Evolutionary conservation across 37 sponge, comb jelly and placozoan genomes (phyloP).

Genomic region (Theonella swinhoei): DNA sequence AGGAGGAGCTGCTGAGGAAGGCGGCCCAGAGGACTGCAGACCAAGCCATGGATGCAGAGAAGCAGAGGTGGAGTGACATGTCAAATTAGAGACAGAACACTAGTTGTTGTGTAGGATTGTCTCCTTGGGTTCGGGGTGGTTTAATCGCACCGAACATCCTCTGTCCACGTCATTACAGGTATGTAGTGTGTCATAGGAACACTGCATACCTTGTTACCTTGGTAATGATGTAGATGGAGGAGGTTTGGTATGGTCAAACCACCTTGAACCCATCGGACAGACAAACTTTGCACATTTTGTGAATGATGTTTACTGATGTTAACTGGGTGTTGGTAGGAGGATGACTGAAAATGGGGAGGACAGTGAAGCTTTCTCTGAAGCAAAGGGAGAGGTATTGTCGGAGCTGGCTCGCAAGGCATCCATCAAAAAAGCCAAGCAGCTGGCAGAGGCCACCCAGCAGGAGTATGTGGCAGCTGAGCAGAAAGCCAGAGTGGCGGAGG

Average conservation of each 20-base stretch:
- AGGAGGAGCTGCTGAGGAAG: conserved; percentile 72
- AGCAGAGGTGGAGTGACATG: conserved; percentile 60
- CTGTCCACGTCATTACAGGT: too few relatives aligned
- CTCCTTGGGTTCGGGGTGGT: too few relatives aligned
- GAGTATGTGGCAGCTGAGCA: conserved; percentile 52
- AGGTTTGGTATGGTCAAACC: too few relatives aligned
- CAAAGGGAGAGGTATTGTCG: conserved; percentile 49
- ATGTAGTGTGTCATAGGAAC: neutral
- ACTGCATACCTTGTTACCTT: too few relatives aligned
- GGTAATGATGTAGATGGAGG: too few relatives aligned
- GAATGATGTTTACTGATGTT: too few relatives aligned
- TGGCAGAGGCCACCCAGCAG: conserved; percentile 42
- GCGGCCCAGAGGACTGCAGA: conserved; percentile 66
- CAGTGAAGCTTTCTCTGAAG: conserved; percentile 22
- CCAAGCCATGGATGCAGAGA: conserved; percentile 63
- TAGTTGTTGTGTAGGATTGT: neutral
- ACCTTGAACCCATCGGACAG: too few relatives aligned
- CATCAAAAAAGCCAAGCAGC: conserved; percentile 37
- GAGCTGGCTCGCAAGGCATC: conserved; percentile 40
- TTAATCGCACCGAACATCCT: too few relatives aligned
- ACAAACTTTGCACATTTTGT: too few relatives aligned
- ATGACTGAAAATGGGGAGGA: neutral
- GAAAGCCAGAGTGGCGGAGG: conserved; percentile 55
- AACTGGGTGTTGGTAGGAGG: neutral
- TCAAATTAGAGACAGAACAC: neutral